phyloP scores from a whole-genome alignment of 2,888 invertebrate species.

The Caenorhabditis japonica region DNA sequence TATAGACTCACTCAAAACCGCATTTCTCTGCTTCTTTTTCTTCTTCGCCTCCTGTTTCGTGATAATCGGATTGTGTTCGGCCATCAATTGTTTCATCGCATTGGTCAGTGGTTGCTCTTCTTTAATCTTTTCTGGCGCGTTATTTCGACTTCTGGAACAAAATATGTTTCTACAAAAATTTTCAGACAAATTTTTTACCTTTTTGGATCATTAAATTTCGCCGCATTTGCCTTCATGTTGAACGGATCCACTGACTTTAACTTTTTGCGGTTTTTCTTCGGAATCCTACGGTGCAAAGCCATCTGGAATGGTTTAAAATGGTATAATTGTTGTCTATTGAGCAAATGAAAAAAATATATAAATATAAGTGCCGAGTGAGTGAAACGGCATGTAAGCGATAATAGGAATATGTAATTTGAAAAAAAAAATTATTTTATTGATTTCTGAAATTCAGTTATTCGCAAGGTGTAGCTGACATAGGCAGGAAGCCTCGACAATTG shows the following conservation, averaged over 20 bases:
- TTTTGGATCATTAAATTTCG: constrained; percentile 26
- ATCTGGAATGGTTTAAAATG: constrained; percentile 21
- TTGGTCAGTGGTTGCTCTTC: constrained; percentile 58
- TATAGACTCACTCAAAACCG: constrained; percentile 35
- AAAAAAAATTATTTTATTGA: neutral
- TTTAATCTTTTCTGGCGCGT: constrained; percentile 30
- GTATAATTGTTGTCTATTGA: no score
- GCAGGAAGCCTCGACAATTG: constrained; percentile 54
- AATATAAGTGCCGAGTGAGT: neutral
- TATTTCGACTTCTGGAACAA: constrained; percentile 37
- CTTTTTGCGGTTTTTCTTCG: constrained; percentile 67
- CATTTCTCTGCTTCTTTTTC: constrained; percentile 55
- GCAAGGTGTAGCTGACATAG: constrained; percentile 47
- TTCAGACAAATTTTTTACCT: constrained; percentile 2
- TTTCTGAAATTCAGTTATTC: constrained; percentile 21
- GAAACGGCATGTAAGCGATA: neutral
- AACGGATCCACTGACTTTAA: constrained; percentile 66
- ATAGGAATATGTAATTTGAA: no score
- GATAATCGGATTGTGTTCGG: constrained; percentile 18
- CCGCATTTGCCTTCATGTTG: constrained; percentile 56
- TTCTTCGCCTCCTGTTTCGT: constrained; percentile 40
- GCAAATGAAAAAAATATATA: neutral
- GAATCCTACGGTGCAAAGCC: constrained; percentile 59
- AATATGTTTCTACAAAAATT: neutral
- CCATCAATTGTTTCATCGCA: constrained; percentile 42